A percentile compares a stretch with the other conserved stretches of the same genome.
These are phyloP conservation scores for Axea sp. DNA, from an alignment of 2,888 invertebrate genomes.

Conservation along the genomic window DNA sequence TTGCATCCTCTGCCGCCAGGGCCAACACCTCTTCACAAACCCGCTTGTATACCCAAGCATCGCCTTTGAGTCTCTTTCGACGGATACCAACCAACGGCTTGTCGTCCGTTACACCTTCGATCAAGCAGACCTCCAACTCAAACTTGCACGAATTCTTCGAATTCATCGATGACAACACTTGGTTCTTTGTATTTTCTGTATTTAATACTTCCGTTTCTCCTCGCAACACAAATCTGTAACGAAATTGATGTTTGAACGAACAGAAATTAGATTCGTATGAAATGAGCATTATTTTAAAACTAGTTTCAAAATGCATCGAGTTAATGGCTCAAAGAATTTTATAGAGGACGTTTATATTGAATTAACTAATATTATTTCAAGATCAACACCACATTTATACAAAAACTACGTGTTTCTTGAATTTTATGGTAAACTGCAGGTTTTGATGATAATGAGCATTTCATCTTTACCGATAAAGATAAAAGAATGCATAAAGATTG, in stretches of 20 bases:
- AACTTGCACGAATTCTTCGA: constrained; percentile 81
- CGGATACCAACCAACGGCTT: constrained; percentile 83
- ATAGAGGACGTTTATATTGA: no score
- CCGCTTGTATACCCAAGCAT: constrained; percentile 89
- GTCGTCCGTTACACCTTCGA: constrained; percentile 78
- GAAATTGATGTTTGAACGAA: not conserved
- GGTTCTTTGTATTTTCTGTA: constrained; percentile 64
- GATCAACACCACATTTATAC: no score
- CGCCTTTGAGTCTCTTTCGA: constrained; percentile 87
- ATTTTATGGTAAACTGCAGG: no score
- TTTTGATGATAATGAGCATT: no score
- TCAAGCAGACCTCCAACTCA: constrained; percentile 85
- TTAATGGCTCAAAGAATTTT: no score
- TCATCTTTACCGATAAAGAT: no score
- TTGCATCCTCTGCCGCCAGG: constrained; percentile 78
- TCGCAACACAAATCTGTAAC: constrained; percentile 83
- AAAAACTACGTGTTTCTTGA: no score
- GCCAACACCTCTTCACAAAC: constrained; percentile 87
- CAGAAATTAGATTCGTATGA: no score
- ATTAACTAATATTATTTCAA: no score
- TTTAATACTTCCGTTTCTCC: constrained; percentile 82
- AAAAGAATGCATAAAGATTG: no score
- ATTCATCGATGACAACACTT: constrained; percentile 64
- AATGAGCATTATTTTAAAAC: no score
- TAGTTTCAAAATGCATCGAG: no score